A percentile compares a stretch with the other conserved stretches of the same genome.
Conservation (phyloP, 37 sponge, comb jelly and placozoan genomes). For the Hormiphora californensis region DNA sequence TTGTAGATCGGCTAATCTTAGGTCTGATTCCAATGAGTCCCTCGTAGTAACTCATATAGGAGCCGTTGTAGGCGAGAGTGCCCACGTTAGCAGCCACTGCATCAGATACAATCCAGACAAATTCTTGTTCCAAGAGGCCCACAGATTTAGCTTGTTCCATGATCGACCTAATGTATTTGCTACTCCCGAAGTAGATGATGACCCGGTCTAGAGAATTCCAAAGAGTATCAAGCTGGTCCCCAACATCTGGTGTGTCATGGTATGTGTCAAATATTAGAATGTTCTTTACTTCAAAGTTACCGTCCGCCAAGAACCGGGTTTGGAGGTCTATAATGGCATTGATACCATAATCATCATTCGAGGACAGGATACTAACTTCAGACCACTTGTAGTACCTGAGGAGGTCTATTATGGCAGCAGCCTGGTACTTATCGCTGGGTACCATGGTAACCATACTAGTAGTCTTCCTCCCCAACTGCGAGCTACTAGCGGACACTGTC, state of each 20-base stretch:
- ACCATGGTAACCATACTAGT: too few species aligned
- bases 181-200: background rate
- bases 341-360: background rate
- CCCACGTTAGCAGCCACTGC: background rate
- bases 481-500: too few species aligned
- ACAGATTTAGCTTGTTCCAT: background rate
- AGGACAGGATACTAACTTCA: background rate
- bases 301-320: background rate
- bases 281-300: background rate
- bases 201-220: background rate
- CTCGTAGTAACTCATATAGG: background rate
- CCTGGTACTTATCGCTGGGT: constrained; percentile 29
- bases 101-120: constrained; percentile 43
- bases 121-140: background rate
- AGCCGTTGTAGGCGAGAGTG: background rate
- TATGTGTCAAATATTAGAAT: constrained; percentile 11
- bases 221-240: background rate
- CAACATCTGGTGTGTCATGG: background rate
- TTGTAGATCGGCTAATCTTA: background rate
- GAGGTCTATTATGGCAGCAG: constrained; percentile 18
- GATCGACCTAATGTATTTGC: background rate
- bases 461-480: too few species aligned
- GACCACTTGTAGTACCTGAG: background rate
- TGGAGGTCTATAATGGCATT: background rate
- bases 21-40: constrained; percentile 3